Base-by-base conservation (phyloP, 2,113 vertebrate genomes). In the Rhinogobius similis region DNA sequence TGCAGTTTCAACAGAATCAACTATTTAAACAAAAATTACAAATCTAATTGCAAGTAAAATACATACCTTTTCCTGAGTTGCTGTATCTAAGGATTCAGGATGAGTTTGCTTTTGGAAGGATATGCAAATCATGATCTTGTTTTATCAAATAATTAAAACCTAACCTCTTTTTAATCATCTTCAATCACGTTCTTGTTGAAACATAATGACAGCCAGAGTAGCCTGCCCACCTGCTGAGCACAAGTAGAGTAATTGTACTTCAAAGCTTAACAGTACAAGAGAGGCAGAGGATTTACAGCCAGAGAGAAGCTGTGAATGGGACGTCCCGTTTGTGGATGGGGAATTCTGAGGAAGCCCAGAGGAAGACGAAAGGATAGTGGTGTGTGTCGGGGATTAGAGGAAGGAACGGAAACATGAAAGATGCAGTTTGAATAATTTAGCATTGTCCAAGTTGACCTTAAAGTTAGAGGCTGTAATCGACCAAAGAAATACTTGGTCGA, bases 271-370 rank as follows among this genome's bases (percentile, higher is more conserved):
- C 21, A 55, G 8, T 9, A n/a, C n/a, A 21, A 20, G 46, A 50
- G 46, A 50, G 46, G 18, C 46, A 48, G 21, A 53, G 50, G 50
- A 21, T 50, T 50, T 50, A 21, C 20, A 50, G n/a, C 10, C 5
- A 21, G n/a, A 21, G n/a, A 52, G 48, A n/a, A 53, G 52, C 23
- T 26, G 12, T 53, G 52, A 53, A 53, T 53, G 52, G 52, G 52
- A 55, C 52, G 52, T 55, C 52, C 52, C 52, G 23, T 55, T 55
- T 55, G 52, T 23, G 24, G 23, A 87, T 93, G 82, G 79, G 88
- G 90, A 90, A 91, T 91, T 90, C 89, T 90, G 92, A 93, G 89
- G 63, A 63, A 65, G 77, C 84, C 59, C 73, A 63, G 68, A 43
- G 58, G 67, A 67, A 65, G 56, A 78, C 78, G 5, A 9, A 32